Evolutionary conservation across 2,113 vertebrate species (phyloP), one percentile per base, ranked within the genome.

Genomic region (Romanogobio albipinnatus): DNA sequence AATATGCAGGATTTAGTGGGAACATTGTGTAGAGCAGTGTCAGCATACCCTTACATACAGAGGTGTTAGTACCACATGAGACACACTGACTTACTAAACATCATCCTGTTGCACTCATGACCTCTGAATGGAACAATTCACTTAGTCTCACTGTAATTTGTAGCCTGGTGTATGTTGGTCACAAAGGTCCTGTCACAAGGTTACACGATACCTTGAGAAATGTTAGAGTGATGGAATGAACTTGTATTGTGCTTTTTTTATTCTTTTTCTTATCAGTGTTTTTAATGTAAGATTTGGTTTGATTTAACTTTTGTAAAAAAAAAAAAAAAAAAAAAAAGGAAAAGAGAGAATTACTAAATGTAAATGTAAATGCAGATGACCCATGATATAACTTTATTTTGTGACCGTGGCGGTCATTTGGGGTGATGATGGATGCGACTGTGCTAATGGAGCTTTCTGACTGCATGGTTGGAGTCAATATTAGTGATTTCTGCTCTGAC

Each of bases 1-100:
- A 45, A 43, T 86, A 51, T 75, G 51, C 75, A 70, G 61, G 79
- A 17, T 80, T 83, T 66, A 82, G 61, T 64, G 81, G 70, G 76
- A 66, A 66, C 73, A 56, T 45, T 77, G 77, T 76, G 19, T 82
- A 82, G 73, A 51, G 74, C 73, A 74, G 43, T 70, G 86, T 83
- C 61, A 78, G 80, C 75, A 11, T 85, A n/a, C 22, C 29, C 51
- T 78, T 29, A 59, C 68, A 84, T 59, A 66, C 29, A 79, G 39
- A 24, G 76, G 66, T 85, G 66, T 74, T 84, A 9, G 66, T 83
- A 59, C 71, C 59, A 62, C 62, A 71, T 71, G 24, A 61, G 71
- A 24, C 78, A 77, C 47, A 79, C 71, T 53, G 53, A 62, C 43
- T 22, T 85, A 29, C 58, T 36, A 75, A 68, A 36, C 14, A 17